Percentiles rank a stretch among this genome's conserved stretches.
phyloP scores from a whole-genome alignment of 2,113 vertebrate genomes.

The Menura novaehollandiae region DNA sequence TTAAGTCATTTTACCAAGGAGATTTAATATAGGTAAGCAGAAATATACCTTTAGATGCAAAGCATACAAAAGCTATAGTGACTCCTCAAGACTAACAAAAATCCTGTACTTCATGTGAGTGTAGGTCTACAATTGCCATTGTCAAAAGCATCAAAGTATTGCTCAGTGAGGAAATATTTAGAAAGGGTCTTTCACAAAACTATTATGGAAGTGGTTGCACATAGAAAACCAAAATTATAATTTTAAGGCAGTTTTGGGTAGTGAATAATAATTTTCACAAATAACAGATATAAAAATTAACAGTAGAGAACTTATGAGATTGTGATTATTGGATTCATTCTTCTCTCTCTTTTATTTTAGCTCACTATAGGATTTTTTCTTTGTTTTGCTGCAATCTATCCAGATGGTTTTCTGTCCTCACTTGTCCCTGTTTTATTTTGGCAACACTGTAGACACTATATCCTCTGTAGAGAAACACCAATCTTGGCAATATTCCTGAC shows the following conservation, averaged over 20 bases:
- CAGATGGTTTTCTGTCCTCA: conserved; percentile 10
- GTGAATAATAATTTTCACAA: neutral
- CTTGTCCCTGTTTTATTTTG: conserved; percentile 29
- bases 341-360: neutral
- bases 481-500: conserved; percentile 9
- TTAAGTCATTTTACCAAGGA: neutral
- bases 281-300: neutral
- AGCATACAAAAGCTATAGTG: neutral
- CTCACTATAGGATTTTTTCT: neutral
- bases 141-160: neutral
- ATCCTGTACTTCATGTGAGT: neutral
- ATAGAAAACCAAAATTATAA: neutral
- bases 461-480: conserved; percentile 17
- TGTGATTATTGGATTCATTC: neutral
- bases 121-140: neutral
- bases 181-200: neutral
- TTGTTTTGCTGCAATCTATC: neutral
- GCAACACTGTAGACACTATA: neutral
- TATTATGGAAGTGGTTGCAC: neutral
- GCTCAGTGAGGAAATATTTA: neutral
- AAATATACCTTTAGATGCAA: neutral
- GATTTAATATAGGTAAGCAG: neutral
- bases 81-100: neutral
- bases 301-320: neutral
- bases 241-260: neutral